These are phyloP conservation scores for Sebastiscus albofasciatus DNA, from an alignment of 2,797 vertebrate genomes.

Conservation along the genomic window DNA sequence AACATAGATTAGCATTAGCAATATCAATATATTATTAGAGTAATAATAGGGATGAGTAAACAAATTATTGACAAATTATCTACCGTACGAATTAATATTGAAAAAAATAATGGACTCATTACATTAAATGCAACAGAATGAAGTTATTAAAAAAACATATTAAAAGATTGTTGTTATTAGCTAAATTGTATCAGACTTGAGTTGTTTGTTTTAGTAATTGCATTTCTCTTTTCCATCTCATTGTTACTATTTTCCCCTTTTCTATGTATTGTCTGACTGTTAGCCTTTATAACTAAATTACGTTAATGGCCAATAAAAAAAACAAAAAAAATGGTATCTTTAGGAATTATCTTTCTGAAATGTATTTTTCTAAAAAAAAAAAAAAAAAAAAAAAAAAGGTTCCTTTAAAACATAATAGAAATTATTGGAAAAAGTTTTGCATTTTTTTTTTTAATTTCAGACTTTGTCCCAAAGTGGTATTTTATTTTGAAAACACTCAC, in stretches of 20 bases:
- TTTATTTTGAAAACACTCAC: constrained; percentile 26
- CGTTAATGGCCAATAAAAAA: not conserved
- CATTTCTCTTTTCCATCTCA: not conserved
- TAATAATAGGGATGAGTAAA: not conserved
- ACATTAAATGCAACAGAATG: no score
- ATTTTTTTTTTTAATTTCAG: no score
- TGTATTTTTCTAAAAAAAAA: no score
- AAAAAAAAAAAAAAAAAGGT: not conserved
- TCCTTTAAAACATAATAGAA: not conserved
- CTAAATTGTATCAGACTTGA: no score
- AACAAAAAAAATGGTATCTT: not conserved
- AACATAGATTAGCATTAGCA: not conserved
- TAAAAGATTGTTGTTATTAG: no score
- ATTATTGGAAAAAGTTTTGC: not conserved
- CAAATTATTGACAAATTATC: not conserved
- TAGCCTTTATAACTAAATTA: not conserved
- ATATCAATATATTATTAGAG: not conserved
- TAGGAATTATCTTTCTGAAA: no score
- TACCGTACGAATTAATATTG: not conserved
- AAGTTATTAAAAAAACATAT: not conserved
- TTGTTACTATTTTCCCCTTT: not conserved
- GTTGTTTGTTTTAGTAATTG: no score
- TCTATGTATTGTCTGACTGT: not conserved
- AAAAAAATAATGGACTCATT: not conserved
- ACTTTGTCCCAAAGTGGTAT: not conserved